Conservation (phyloP, 2,113 vertebrate species). For the Oryctolagus cuniculus region mOryCun1.1 NC_091440.1:9594001-9594500, state of each 20-base stretch:
- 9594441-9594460: neutral
- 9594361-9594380: neutral
- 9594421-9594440: neutral
- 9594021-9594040: neutral
- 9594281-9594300: neutral
- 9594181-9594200: neutral
- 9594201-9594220: slow-evolving; percentile 34
- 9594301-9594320: neutral
- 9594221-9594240: neutral
- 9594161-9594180: neutral
- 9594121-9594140: neutral
- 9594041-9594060: neutral
- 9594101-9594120: neutral
- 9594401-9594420: neutral
- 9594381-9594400: neutral
- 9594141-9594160: neutral
- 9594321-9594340: neutral
- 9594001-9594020: neutral
- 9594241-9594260: neutral
- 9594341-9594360: neutral
- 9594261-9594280: neutral
- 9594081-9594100: neutral
- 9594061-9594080: neutral
- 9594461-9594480: neutral
- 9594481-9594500: neutral